Base-by-base conservation (phyloP, 1,140 invertebrate genomes). In the Subanguina moxae region DNA sequence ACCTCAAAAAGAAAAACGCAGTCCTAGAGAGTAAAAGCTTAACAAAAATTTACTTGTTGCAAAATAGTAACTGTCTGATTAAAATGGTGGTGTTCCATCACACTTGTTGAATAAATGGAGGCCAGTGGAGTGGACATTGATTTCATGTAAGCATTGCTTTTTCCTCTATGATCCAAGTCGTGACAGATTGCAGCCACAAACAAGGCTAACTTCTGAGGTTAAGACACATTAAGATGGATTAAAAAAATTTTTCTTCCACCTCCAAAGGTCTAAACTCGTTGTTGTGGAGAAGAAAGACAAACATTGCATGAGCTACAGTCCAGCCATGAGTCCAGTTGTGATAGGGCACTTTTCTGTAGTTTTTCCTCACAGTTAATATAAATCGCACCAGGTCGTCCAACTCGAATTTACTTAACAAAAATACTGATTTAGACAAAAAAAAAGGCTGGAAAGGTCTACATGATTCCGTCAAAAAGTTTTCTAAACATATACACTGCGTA, bases 111-210 rank as follows among this genome's bases (percentile, higher is more conserved):
- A 80, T 91, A 91, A 75, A 92, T 89, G 3, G 88, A 86, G 1
- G 90, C 90, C 30, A 92, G 82, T 0, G 90, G 90, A 3, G 90
- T 90, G 46, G 88, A 88, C n/a, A 88, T 89, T 88, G 88, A 85
- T 72, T 95, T 94, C 87, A 97, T 94, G 85, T 96, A 97, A 32
- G 83, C 80, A 57, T 82, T 82, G 65, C 95, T 97, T 75, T 94
- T 97, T 72, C 94, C 94, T 75, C 90, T 83, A 77, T 92, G 90
- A 84, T 97, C 94, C 71, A 97, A 87, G 85, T 97, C 94, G 83
- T 97, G 94, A 82, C 93, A 96, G 21, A 97, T 86, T 80, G 93
- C 95, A 46, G 92, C 93, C 71, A 97, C 93, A 78, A 94, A 90
- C 13, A 97, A 85, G 21, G 91, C 91, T 68, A 97, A 84, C 79